Evolutionary conservation across 1,140 invertebrate species (phyloP), one percentile per base, ranked within the genome.

Genomic region (Neodiprion virginianus): DNA sequence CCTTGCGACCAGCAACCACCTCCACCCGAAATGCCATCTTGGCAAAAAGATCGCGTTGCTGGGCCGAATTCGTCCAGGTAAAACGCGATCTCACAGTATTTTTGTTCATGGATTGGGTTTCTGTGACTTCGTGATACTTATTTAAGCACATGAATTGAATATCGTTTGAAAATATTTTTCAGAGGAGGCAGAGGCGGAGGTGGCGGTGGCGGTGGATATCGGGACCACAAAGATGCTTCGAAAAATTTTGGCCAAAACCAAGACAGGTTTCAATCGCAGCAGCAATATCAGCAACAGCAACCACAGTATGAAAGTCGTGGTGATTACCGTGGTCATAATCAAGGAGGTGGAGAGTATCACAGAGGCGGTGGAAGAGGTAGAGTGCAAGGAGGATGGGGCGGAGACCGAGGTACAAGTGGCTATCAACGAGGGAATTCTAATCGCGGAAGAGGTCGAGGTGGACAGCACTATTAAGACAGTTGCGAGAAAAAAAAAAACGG

Each of bases 1-100:
- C 93, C 97, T 1, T 92, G 92, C 81, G 97, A 98, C 83, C 93
- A 96, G 81, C 94, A 96, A 76, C 93, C 96, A 7, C 97, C 97
- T 1, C 96, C 97, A 7, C 96, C 96, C 11, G 97, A 98, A 90
- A 98, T 98, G 96, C 97, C 97, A 10, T 93, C 95, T 1, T 98
- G 96, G 95, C 92, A 95, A 81, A 94, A 96, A 78, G 87, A 92
- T 76, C 81, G 86, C 77, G 82, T 81, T 7, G 79, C 78, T 69
- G 83, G 75, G 76, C 78, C 79, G 67, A 48, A 71, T 66, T 75
- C 80, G 12, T 79, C 77, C 47, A 74, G 78, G 81, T 85, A 74
- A 71, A 73, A 72, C 61, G 71, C 68, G 65, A 69, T 69, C 23
- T 12, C 28, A 50, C 11, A 69, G 61, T 65, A 17, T 72, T 72